A percentile compares a stretch with the other conserved stretches of the same genome.
Evolutionary conservation across 2,888 invertebrate species (phyloP).

Genomic region (Platynereis dumerilii): DNA sequence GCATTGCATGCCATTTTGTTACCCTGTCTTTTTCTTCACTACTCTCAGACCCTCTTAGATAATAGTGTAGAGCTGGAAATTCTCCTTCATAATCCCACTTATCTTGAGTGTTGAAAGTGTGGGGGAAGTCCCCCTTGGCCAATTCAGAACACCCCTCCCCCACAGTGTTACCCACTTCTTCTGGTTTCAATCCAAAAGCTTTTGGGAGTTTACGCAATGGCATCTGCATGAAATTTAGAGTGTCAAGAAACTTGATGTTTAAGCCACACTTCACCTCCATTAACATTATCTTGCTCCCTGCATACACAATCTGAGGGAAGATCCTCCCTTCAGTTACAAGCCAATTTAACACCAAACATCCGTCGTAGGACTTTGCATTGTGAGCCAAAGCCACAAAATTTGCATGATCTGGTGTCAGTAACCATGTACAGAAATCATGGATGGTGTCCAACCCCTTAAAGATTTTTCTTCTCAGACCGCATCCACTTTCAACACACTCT

Average conservation of each 20-base stretch:
- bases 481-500: too few relatives aligned
- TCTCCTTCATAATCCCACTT: background rate
- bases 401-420: background rate
- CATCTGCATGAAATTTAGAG: background rate
- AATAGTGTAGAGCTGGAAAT: background rate
- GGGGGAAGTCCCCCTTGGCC: background rate
- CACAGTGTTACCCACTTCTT: too few relatives aligned
- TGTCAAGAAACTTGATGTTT: background rate
- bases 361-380: background rate
- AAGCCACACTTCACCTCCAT: background rate
- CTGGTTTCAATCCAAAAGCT: background rate
- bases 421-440: background rate
- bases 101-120: background rate
- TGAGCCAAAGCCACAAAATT: background rate
- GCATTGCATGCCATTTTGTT: background rate
- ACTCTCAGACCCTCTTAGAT: background rate
- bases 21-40: background rate
- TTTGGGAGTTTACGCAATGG: background rate
- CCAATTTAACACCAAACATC: background rate
- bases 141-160: too few relatives aligned
- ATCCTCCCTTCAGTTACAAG: background rate
- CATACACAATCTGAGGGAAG: background rate
- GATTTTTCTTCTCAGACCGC: background rate
- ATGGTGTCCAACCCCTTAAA: background rate
- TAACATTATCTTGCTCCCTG: background rate